Evolutionary conservation across 2,113 vertebrate species (phyloP).

Genomic region (Tenebrosternarchus preto): DNA sequence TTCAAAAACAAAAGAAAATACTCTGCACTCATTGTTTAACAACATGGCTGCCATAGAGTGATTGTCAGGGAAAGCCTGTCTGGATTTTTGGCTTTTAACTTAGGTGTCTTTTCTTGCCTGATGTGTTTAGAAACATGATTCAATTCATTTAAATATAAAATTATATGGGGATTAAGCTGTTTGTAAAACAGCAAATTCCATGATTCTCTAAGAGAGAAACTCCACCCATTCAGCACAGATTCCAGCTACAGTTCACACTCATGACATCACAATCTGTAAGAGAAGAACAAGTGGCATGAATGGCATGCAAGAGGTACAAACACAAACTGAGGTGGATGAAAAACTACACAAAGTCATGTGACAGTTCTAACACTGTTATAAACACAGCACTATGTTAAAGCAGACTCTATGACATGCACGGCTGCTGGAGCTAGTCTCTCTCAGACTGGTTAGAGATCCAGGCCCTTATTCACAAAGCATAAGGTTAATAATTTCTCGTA

Average conservation of each 20-base stretch:
- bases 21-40: constrained; percentile 42
- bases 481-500: not conserved
- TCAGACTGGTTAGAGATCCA: not conserved
- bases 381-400: not conserved
- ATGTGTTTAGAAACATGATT: constrained; percentile 48
- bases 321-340: constrained; percentile 65
- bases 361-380: not conserved
- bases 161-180: constrained; percentile 64
- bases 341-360: constrained; percentile 29
- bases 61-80: constrained; percentile 56
- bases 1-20: constrained; percentile 46
- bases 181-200: constrained; percentile 71
- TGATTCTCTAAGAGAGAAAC: constrained; percentile 77
- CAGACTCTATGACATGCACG: not conserved
- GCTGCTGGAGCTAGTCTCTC: not conserved
- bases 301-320: constrained; percentile 73
- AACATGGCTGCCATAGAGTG: constrained; percentile 67
- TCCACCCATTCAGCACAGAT: constrained; percentile 88
- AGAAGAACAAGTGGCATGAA: constrained; percentile 82
- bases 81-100: constrained; percentile 24
- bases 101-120: constrained; percentile 52
- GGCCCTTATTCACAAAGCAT: not conserved
- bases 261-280: constrained; percentile 95
- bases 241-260: constrained; percentile 88
- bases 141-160: constrained; percentile 56